Percentiles rank a stretch among this genome's conserved stretches.
Conservation (phyloP, 2,113 vertebrate genomes). For the Lampris megalopsis region DNA sequence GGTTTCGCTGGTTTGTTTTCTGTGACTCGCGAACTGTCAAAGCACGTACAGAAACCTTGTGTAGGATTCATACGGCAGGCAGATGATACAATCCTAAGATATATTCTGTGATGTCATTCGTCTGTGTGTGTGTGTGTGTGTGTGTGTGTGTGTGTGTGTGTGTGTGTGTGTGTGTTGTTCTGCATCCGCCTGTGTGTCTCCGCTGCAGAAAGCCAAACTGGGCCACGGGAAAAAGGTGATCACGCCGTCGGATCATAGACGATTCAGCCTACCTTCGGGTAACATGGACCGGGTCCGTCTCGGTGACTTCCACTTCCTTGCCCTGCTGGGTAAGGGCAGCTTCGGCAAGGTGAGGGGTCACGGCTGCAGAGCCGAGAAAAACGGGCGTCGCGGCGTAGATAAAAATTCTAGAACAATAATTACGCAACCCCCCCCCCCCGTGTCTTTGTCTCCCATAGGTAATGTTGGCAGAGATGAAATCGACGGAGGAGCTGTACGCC, state of each 20-base stretch:
- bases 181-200: background rate
- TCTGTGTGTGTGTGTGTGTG: background rate
- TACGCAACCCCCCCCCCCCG: background rate
- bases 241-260: constrained; percentile 89
- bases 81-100: background rate
- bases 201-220: constrained; percentile 93
- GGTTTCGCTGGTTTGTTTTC: background rate
- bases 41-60: background rate
- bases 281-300: constrained; percentile 92
- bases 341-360: constrained; percentile 94
- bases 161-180: background rate
- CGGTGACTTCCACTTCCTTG: constrained; percentile 95
- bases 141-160: background rate
- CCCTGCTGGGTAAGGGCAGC: constrained; percentile 96
- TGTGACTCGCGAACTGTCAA: background rate
- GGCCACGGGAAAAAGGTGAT: constrained; percentile 95
- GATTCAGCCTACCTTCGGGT: constrained; percentile 87
- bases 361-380: too few relatives aligned
- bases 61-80: background rate
- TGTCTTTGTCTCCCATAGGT: constrained; percentile 80
- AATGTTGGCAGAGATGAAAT: constrained; percentile 96
- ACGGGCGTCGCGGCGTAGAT: background rate
- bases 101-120: background rate
- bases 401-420: too few relatives aligned
- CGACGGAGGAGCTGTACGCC: constrained; percentile 93